Conservation (phyloP, 1,140 invertebrate species). For the Chironomus striatipennis region DNA sequence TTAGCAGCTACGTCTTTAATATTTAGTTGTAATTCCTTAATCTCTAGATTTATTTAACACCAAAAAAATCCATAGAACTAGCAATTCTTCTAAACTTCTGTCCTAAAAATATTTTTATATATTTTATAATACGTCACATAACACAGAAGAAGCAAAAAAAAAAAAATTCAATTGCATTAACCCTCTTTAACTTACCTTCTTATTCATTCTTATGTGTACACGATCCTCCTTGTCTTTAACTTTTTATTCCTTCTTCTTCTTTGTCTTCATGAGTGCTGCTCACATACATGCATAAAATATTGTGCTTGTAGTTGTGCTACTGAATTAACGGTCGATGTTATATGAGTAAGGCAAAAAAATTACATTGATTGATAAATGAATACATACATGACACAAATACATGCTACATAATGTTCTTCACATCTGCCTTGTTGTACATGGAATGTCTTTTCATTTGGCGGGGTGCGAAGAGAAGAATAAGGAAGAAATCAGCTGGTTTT, state of each 20-base stretch:
- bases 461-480: too few species aligned
- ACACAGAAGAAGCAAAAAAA: not conserved
- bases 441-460: not conserved
- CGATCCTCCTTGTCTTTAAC: not conserved
- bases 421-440: not conserved
- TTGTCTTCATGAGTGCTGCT: not conserved
- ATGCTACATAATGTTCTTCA: not conserved
- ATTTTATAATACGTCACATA: too few species aligned
- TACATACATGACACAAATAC: not conserved
- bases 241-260: not conserved
- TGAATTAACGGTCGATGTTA: not conserved
- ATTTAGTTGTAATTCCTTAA: too few species aligned
- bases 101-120: too few species aligned
- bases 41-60: not conserved
- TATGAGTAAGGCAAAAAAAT: not conserved
- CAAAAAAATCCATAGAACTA: too few species aligned
- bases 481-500: not conserved
- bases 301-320: not conserved
- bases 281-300: not conserved
- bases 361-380: not conserved
- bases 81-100: too few species aligned
- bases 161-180: constrained; percentile 8
- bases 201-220: constrained; percentile 5
- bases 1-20: too few species aligned
- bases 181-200: constrained; percentile 12